Conservation (phyloP, 2,113 vertebrate species). For the Neomonachus schauinslandi region DNA sequence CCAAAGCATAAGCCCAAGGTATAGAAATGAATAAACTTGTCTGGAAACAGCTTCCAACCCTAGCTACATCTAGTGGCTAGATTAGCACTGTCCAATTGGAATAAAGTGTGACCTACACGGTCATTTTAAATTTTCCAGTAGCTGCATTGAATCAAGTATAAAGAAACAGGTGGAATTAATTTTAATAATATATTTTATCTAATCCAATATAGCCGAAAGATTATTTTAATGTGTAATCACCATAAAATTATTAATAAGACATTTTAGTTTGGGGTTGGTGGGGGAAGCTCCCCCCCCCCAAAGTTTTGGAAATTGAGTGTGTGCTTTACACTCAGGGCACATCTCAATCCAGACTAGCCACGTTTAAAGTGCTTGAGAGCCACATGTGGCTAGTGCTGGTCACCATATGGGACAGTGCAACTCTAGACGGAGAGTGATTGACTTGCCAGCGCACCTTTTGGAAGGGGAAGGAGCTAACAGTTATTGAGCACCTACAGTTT, state of each 20-base stretch:
- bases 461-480: neutral
- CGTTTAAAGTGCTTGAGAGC: neutral
- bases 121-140: neutral
- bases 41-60: neutral
- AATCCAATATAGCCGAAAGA: neutral
- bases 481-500: neutral
- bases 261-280: neutral
- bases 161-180: neutral
- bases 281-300: neutral
- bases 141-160: neutral
- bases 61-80: neutral
- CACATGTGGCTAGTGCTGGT: rapidly evolving
- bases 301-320: neutral
- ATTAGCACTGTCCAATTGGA: neutral
- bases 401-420: too few species aligned
- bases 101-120: neutral
- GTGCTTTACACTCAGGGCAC: neutral
- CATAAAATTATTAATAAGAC: neutral
- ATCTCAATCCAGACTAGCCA: neutral
- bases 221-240: neutral
- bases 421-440: neutral
- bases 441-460: neutral
- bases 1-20: neutral
- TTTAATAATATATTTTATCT: conserved; percentile 8
- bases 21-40: neutral